These are phyloP conservation scores for Clarias pachynema DNA, from an alignment of 2,797 vertebrate genomes.

Conservation along the genomic window DNA sequence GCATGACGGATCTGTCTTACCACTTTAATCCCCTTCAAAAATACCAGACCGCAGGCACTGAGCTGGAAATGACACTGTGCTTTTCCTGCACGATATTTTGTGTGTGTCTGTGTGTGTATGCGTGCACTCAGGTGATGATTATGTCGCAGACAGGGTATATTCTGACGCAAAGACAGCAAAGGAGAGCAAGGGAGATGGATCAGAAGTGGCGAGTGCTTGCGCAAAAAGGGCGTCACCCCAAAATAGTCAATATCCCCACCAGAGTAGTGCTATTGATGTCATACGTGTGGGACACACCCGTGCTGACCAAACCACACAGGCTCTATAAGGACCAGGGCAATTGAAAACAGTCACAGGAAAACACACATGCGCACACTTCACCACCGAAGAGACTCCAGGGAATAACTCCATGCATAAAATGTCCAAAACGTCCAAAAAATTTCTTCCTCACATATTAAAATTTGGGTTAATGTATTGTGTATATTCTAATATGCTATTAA, in stretches of 20 bases:
- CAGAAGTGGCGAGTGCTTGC: slow-evolving; percentile 46
- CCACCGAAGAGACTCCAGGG: neutral
- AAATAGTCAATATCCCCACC: slow-evolving; percentile 59
- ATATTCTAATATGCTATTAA: neutral
- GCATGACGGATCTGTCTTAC: slow-evolving; percentile 8
- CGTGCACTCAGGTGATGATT: slow-evolving; percentile 47
- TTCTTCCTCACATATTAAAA: neutral
- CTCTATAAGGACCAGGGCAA: slow-evolving; percentile 40
- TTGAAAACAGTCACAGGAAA: slow-evolving; percentile 29
- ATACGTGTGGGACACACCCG: slow-evolving; percentile 61
- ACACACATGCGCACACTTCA: slow-evolving; percentile 9
- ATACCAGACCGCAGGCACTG: slow-evolving; percentile 25
- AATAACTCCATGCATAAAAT: neutral
- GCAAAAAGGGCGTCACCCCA: slow-evolving; percentile 58
- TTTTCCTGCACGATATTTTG: slow-evolving; percentile 38
- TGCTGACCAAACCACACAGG: slow-evolving; percentile 43
- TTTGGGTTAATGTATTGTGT: neutral
- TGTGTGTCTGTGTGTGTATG: slow-evolving; percentile 37
- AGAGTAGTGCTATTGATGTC: slow-evolving; percentile 54
- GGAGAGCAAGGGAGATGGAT: slow-evolving; percentile 39
- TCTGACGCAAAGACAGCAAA: slow-evolving; percentile 41
- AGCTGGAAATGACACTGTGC: slow-evolving; percentile 41
- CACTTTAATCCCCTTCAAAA: slow-evolving; percentile 21
- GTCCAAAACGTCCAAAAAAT: slow-evolving; percentile 21
- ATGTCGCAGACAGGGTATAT: slow-evolving; percentile 46